Base-by-base conservation (phyloP, 2,113 vertebrate species). In the Oryzias woworae region DNA sequence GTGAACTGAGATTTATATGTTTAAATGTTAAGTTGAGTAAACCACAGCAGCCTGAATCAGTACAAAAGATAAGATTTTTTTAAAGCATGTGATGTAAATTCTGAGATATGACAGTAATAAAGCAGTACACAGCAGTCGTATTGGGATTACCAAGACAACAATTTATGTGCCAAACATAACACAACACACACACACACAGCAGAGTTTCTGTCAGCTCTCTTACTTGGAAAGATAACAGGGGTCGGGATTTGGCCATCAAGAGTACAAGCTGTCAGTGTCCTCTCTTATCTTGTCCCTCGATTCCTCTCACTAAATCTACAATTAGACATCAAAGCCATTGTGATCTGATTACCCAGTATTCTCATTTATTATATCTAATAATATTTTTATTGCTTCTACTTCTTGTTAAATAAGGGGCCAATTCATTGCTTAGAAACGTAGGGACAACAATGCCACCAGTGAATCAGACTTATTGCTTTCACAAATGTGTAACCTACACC, bases 221-320 rank as follows among this genome's bases (percentile, higher is more conserved):
- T 62, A 71, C 85, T 89, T 92, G 89, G 89, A 92, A 90, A 77
- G 88, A 89, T 87, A 91, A 89, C 86, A 87, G 81, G 87, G 87
- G 88, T 90, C 82, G 60, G 83, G 81, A 83, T 91, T 89, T 88
- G 88, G 88, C 87, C 85, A 82, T 84, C 75, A 86, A 86, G 82
- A 74, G 83, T 82, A 79, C 89, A 91, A 91, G 89, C 89, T 92
- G 90, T 89, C 84, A 76, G 66, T 75, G 73, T 67, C 59, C 75
- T 75, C 58, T 77, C 82, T 80, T 58, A 75, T 87, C 84, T 50
- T 84, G 78, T 86, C 82, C 78, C 81, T 71, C 57, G 68, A 73
- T 85, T 84, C 70, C 73, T 54, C 68, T 63, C 78, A 57, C 79
- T 72, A 87, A 87, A 86, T 80, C 78, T 75, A 82, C 20, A 78